A percentile compares a stretch with the other conserved stretches of the same genome.
Evolutionary conservation across 2,113 vertebrate species (phyloP).

Genomic region (Orientallactaga bullata): DNA sequence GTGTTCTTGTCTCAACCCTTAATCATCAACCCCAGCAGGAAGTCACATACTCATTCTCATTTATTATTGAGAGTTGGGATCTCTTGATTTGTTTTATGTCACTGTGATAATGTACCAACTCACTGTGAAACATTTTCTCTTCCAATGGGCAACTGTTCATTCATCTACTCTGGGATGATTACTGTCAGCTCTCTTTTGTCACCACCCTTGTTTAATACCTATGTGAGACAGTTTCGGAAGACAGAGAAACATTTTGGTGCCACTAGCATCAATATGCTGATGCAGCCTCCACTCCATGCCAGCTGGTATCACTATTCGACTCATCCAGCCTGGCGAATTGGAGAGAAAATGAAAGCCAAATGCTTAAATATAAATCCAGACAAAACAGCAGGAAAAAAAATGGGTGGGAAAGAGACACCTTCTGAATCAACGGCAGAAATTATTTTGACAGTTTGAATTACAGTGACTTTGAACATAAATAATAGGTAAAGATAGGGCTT

Average conservation of each 20-base stretch:
- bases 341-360: constrained; percentile 74
- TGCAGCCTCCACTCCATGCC: constrained; percentile 38
- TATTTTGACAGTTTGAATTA: constrained; percentile 63
- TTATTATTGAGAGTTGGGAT: constrained; percentile 29
- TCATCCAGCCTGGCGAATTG: constrained; percentile 58
- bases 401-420: neutral
- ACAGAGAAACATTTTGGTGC: constrained; percentile 61
- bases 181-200: constrained; percentile 55
- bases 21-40: neutral
- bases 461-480: constrained; percentile 44
- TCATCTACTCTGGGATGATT: neutral
- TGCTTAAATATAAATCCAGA: constrained; percentile 73
- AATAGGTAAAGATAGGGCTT: constrained; percentile 43
- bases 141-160: neutral
- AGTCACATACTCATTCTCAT: neutral
- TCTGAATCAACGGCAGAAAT: constrained; percentile 47
- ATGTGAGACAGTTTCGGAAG: constrained; percentile 41
- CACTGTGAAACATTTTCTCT: neutral
- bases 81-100: constrained; percentile 32
- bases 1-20: neutral
- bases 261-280: constrained; percentile 70
- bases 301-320: constrained; percentile 63
- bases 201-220: constrained; percentile 45
- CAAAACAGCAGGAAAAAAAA: constrained; percentile 65
- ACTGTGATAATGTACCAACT: neutral